Conservation (phyloP, 1,140 invertebrate genomes). For the Hycleus cichorii region DNA sequence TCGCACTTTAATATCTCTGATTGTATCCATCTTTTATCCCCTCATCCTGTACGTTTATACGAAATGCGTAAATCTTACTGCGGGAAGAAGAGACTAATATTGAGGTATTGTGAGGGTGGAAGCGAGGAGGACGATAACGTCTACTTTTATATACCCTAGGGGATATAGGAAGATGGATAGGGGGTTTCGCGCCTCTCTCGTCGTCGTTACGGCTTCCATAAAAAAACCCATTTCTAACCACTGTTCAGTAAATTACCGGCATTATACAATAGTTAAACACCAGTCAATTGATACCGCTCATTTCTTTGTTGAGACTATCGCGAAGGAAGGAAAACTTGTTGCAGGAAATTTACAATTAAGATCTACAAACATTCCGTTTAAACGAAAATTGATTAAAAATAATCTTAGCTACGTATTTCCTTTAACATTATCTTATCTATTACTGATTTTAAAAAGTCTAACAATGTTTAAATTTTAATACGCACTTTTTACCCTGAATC, state of each 20-base stretch:
- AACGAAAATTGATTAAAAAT: no score
- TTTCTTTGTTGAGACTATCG: conserved; percentile 5
- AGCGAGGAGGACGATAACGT: not conserved
- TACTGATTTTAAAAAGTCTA: no score
- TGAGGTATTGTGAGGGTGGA: conserved; percentile 6
- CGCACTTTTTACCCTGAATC: no score
- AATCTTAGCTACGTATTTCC: no score
- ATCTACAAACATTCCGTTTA: not conserved
- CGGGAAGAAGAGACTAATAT: conserved; percentile 18
- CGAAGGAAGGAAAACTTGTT: conserved; percentile 3
- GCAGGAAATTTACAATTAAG: conserved; percentile 9
- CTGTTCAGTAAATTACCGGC: conserved; percentile 35
- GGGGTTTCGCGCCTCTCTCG: conserved; percentile 27
- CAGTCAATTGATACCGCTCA: conserved; percentile 25
- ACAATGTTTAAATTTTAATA: no score
- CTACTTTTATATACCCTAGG: conserved; percentile 15
- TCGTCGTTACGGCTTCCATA: conserved; percentile 24
- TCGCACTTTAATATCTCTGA: no score
- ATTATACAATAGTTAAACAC: conserved; percentile 30
- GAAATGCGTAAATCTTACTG: conserved; percentile 36
- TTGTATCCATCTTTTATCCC: no score
- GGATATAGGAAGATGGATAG: conserved; percentile 35
- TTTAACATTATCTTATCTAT: no score
- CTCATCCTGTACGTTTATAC: conserved; percentile 34
- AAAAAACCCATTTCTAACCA: conserved; percentile 33